Conservation (phyloP, 2,888 invertebrate species). For the Caenorhabditis becei region DNA sequence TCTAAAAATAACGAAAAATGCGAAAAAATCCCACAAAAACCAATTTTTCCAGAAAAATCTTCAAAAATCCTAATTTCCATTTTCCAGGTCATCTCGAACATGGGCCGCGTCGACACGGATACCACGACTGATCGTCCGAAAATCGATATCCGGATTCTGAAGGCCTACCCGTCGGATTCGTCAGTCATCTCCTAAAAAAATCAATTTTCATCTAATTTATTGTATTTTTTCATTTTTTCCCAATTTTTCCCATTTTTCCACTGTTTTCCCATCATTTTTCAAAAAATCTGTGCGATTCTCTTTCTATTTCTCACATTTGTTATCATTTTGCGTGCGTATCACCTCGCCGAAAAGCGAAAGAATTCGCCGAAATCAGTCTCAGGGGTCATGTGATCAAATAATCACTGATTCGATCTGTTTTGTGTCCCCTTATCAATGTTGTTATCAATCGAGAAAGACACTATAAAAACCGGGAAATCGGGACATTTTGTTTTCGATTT, state of each 20-base stretch:
- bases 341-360: not conserved
- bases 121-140: slow-evolving; percentile 88
- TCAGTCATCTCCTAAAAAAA: slow-evolving; percentile 52
- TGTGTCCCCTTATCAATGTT: slow-evolving; percentile 23
- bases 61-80: no score
- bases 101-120: slow-evolving; percentile 95
- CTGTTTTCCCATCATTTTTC: not conserved
- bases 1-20: no score
- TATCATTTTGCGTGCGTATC: not conserved
- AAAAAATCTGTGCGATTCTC: not conserved
- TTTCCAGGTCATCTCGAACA: slow-evolving; percentile 89
- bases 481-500: not conserved
- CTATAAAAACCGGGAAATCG: slow-evolving; percentile 23
- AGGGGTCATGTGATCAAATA: not conserved
- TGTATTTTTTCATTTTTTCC: not conserved
- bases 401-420: slow-evolving; percentile 12
- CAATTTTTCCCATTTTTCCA: not conserved
- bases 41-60: no score
- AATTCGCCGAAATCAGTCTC: slow-evolving; percentile 1
- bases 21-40: no score
- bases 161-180: slow-evolving; percentile 75
- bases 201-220: not conserved
- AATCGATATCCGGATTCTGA: slow-evolving; percentile 86
- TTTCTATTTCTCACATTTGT: not conserved
- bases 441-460: slow-evolving; percentile 4